These are phyloP conservation scores for Cydia strobilella DNA, from an alignment of 1,140 invertebrate genomes.

Conservation along the genomic window DNA sequence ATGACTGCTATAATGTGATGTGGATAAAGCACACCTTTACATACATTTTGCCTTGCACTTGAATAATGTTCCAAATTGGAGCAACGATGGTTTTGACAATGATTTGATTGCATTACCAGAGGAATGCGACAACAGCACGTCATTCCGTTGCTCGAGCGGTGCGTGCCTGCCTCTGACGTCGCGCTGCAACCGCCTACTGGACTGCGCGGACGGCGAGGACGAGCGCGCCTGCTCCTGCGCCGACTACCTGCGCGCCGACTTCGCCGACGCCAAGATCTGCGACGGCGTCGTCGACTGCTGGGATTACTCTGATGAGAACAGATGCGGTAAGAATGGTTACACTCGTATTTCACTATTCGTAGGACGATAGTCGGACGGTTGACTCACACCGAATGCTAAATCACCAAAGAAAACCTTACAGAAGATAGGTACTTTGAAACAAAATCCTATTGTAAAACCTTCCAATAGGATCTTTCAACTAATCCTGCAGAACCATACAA, in stretches of 20 bases:
- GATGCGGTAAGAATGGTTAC: slow-evolving; percentile 83
- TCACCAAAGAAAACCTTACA: too few species aligned
- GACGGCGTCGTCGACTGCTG: slow-evolving; percentile 90
- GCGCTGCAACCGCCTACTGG: slow-evolving; percentile 87
- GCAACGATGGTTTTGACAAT: not conserved
- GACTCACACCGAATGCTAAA: too few species aligned
- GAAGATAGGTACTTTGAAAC: too few species aligned
- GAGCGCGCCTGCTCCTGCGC: slow-evolving; percentile 88
- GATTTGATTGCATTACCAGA: slow-evolving; percentile 54
- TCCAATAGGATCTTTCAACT: too few species aligned
- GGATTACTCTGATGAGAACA: slow-evolving; percentile 89
- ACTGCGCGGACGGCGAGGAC: slow-evolving; percentile 87
- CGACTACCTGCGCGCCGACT: slow-evolving; percentile 86
- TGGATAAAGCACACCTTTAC: too few species aligned
- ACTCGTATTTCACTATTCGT: too few species aligned
- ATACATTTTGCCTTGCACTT: too few species aligned
- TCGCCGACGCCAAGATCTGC: slow-evolving; percentile 87
- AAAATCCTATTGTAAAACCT: too few species aligned
- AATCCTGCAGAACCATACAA: too few species aligned
- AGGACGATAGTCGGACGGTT: too few species aligned
- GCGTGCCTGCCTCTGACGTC: slow-evolving; percentile 85
- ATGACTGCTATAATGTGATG: too few species aligned
- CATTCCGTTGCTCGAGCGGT: slow-evolving; percentile 82
- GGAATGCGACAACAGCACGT: slow-evolving; percentile 77
- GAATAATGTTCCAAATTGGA: too few species aligned